Conservation (phyloP, 2,888 invertebrate species). For the Pristionchus exspectatus region DNA sequence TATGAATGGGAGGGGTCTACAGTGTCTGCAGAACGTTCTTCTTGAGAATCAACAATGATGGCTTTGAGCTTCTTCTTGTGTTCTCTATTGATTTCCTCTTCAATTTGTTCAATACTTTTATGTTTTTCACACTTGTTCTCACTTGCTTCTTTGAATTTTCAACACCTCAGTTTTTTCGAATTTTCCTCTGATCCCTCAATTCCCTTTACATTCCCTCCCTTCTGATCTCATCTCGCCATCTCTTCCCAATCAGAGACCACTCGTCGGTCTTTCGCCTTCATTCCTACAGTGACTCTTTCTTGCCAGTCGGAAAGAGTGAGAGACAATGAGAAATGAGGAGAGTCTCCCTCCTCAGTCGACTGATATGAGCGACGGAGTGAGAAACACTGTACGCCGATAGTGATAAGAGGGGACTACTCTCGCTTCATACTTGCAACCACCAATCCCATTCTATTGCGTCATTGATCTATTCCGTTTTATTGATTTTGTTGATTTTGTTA, state of each 20-base stretch:
- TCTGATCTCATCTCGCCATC: slow-evolving; percentile 31
- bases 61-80: no score
- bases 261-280: slow-evolving; percentile 32
- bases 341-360: background rate
- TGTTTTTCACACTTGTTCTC: background rate
- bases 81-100: background rate
- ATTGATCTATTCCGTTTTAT: background rate
- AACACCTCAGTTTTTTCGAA: background rate
- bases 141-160: background rate
- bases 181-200: background rate
- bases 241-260: slow-evolving; percentile 44
- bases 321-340: background rate
- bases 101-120: background rate
- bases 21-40: no score
- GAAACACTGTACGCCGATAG: background rate
- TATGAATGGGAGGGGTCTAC: background rate
- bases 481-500: background rate
- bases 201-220: background rate
- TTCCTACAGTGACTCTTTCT: background rate
- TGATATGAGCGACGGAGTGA: background rate
- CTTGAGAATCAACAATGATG: background rate
- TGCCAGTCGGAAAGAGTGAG: background rate
- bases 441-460: background rate
- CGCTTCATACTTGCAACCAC: slow-evolving; percentile 13
- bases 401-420: slow-evolving; percentile 14